Evolutionary conservation across 2,888 invertebrate genomes (phyloP), one percentile per base, ranked within the genome.

Genomic region (Nasonovia ribisnigri): DNA sequence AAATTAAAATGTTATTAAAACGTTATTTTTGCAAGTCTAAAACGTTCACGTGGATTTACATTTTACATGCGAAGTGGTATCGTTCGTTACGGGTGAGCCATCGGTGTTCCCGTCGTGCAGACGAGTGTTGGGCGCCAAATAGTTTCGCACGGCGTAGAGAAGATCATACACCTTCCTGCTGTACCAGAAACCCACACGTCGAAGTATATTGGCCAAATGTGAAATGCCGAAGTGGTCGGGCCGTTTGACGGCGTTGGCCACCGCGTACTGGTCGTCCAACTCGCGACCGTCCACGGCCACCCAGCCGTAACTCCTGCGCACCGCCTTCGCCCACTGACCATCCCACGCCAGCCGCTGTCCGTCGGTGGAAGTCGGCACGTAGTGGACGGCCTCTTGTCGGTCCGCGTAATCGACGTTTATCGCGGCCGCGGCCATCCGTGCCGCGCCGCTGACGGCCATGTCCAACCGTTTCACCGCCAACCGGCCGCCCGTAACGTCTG

Each of bases 261-360:
- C 26, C 13, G 48, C 36, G 67, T 26, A 54, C 36, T 0, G 36
- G 26, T 36, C 60, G 42, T 42, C 57, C 29, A 20, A 51, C 26
- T 29, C 67, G 57, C 16, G 42, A 10, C 36, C 67, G 26, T 42
- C 92, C 67, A 36, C 36, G 0, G 29, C 11, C 43, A 11, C n/a
- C 92, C 92, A 92, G 6, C 88, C 88, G 43, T 84, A 92, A n/a
- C 88, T 92, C 29, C 67, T 88, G n/a, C 4, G 77, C 87, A 92
- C 77, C 36, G 88, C 60, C 29, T 92, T 92, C 42, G 8, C 20
- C 92, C 92, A 92, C 2, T 88, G 46, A 1, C 46, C 86, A n/a
- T 13, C 24, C 16, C 36, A 67, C 4, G 36, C 54, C 10, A n/a
- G 8, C 16, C 88, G 60, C 51, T 29, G 86, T 57, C 60, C 77